Evolutionary conservation across 2,888 invertebrate genomes (phyloP).

Genomic region (Hofmannophila pseudospretella): DNA sequence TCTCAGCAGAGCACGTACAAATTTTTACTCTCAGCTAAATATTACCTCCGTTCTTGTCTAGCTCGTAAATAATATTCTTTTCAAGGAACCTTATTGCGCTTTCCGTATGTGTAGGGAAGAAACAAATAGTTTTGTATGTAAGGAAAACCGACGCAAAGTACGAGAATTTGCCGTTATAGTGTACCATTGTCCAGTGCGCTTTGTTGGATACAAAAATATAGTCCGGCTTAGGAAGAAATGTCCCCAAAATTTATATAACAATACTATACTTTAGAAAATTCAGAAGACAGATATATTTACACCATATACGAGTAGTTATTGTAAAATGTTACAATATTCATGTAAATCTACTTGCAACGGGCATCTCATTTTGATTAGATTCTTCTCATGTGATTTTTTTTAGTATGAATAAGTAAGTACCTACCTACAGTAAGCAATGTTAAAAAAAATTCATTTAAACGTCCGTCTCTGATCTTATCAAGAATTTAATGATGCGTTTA

Average conservation of each 20-base stretch:
- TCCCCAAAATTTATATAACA: too few relatives aligned
- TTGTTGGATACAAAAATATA: constrained; percentile 48
- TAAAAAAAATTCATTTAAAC: constrained; percentile 32
- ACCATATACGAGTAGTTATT: too few relatives aligned
- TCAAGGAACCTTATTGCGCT: constrained; percentile 62
- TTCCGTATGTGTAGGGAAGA: constrained; percentile 45
- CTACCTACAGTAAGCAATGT: too few relatives aligned
- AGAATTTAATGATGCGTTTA: constrained; percentile 59
- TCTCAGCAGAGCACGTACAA: constrained; percentile 50
- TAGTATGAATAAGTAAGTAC: too few relatives aligned
- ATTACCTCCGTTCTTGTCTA: constrained; percentile 53
- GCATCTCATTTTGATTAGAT: too few relatives aligned
- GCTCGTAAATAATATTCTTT: constrained; percentile 75
- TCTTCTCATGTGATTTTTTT: too few relatives aligned
- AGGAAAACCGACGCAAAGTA: constrained; percentile 45
- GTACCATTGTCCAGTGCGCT: constrained; percentile 57
- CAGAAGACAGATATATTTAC: too few relatives aligned
- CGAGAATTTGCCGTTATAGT: constrained; percentile 44
- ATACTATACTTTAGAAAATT: too few relatives aligned
- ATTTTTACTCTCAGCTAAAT: constrained; percentile 65
- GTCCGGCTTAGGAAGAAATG: constrained; percentile 7
- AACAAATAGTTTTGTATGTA: constrained; percentile 52
- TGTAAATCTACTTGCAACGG: too few relatives aligned
- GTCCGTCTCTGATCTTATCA: constrained; percentile 49
- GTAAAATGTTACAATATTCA: too few relatives aligned